phyloP scores from a whole-genome alignment of 2,888 invertebrate genomes.

The Ceriagrion tenellum region DNA sequence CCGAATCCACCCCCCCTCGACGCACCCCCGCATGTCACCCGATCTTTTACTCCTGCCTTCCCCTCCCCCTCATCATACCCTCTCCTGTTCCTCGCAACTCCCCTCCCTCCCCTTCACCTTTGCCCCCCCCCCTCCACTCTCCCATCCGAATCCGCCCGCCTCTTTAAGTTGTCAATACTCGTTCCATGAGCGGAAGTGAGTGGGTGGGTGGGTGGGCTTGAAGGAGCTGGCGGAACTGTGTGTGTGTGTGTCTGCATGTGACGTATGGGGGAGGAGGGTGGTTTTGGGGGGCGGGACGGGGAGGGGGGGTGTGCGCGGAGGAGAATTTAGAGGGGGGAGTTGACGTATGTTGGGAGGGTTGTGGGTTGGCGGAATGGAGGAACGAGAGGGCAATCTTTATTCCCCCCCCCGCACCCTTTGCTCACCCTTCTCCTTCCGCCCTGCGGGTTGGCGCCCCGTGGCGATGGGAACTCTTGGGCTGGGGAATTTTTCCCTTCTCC shows the following conservation, averaged over 20 bases:
- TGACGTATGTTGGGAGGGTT: background rate
- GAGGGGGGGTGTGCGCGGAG: too few species aligned
- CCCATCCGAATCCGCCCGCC: background rate
- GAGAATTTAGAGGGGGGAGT: too few species aligned
- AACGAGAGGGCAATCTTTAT: background rate
- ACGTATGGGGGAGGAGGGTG: background rate
- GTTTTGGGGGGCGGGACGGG: too few species aligned
- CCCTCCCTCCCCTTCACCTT: background rate
- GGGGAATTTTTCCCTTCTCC: background rate
- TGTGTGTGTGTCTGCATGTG: background rate
- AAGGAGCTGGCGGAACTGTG: background rate
- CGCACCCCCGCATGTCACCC: background rate
- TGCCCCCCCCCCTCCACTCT: background rate
- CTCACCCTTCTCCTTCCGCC: background rate
- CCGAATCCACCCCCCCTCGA: background rate
- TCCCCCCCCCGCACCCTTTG: background rate
- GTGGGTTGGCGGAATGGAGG: too few species aligned
- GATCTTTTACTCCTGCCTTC: background rate
- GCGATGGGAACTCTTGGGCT: background rate
- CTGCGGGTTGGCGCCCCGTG: background rate
- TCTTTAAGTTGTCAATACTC: conserved; percentile 64
- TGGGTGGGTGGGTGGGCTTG: background rate
- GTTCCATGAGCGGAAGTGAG: conserved; percentile 41
- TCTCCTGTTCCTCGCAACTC: background rate
- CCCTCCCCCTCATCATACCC: too few species aligned